Percentiles rank a stretch among this genome's conserved stretches.
phyloP scores from a whole-genome alignment of 2,797 vertebrate species.

The Urophycis tenuis region DNA sequence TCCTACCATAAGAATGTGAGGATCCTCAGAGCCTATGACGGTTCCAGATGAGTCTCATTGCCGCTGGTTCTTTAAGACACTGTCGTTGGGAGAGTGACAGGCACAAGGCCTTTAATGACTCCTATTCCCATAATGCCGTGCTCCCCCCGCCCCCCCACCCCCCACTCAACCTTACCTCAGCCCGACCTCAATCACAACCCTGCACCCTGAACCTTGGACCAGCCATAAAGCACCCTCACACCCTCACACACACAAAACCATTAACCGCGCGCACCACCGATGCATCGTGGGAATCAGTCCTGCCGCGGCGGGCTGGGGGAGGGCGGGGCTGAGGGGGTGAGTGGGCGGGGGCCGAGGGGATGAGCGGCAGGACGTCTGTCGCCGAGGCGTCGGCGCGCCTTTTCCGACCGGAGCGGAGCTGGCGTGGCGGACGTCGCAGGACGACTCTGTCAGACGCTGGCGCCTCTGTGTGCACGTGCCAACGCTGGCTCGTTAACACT shows the following conservation, averaged over 20 bases:
- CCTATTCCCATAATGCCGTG: background rate
- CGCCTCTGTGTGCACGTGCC: conserved; percentile 35
- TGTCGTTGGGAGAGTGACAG: background rate
- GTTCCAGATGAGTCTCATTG: background rate
- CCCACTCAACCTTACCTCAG: background rate
- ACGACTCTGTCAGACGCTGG: conserved; percentile 59
- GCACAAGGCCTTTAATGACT: background rate
- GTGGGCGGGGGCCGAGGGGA: no score
- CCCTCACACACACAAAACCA: background rate
- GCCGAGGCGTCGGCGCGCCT: conserved; percentile 48
- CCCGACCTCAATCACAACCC: background rate
- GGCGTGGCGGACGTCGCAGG: conserved; percentile 46
- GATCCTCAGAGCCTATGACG: background rate
- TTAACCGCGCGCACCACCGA: background rate
- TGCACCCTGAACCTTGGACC: background rate
- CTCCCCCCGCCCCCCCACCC: background rate
- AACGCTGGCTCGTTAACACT: conserved; percentile 50
- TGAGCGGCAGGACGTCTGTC: background rate
- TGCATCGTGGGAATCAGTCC: background rate
- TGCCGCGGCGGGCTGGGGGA: no score
- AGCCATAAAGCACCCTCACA: background rate
- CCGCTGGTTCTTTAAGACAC: background rate
- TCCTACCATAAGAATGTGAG: background rate
- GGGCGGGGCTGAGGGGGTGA: no score
- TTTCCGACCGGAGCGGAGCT: conserved; percentile 46